These are phyloP conservation scores for Acromyrmex echinatior DNA, from an alignment of 1,140 invertebrate species.

Conservation along the genomic window DNA sequence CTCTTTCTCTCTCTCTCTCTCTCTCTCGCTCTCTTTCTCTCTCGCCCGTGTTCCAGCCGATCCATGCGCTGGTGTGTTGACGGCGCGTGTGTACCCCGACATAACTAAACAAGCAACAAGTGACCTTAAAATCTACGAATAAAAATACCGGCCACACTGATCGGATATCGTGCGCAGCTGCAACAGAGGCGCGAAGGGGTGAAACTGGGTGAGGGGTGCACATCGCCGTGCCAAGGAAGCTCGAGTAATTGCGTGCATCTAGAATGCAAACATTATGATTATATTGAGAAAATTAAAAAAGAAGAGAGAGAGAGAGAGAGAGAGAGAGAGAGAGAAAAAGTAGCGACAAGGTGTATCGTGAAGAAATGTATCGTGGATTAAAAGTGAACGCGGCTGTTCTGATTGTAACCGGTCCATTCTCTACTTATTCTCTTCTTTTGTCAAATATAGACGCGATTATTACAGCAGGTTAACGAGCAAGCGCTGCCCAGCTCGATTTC, in stretches of 20 bases:
- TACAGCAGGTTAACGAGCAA: constrained; percentile 54
- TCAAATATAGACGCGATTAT: constrained; percentile 56
- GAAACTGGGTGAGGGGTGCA: constrained; percentile 65
- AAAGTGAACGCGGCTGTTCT: constrained; percentile 9
- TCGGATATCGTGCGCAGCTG: constrained; percentile 79
- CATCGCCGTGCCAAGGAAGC: constrained; percentile 68
- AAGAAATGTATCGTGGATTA: constrained; percentile 57
- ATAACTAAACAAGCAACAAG: constrained; percentile 86
- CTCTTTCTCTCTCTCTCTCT: constrained; percentile 2
- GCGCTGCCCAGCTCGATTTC: constrained; percentile 48
- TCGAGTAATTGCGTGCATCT: constrained; percentile 44
- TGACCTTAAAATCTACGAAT: constrained; percentile 85
- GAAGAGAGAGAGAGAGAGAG: neutral
- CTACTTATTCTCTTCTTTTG: constrained; percentile 3
- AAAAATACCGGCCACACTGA: constrained; percentile 82
- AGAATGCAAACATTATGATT: constrained; percentile 69
- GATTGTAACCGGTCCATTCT: constrained; percentile 31
- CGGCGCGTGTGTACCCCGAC: constrained; percentile 75
- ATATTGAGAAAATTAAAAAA: constrained; percentile 40
- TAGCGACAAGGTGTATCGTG: neutral
- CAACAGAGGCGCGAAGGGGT: constrained; percentile 59
- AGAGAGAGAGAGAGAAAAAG: neutral
- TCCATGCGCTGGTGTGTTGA: constrained; percentile 62
- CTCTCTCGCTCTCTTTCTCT: neutral
- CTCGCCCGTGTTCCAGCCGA: constrained; percentile 22